Base-by-base conservation (phyloP, 2,888 invertebrate species). In the Scotopteryx bipunctaria region DNA sequence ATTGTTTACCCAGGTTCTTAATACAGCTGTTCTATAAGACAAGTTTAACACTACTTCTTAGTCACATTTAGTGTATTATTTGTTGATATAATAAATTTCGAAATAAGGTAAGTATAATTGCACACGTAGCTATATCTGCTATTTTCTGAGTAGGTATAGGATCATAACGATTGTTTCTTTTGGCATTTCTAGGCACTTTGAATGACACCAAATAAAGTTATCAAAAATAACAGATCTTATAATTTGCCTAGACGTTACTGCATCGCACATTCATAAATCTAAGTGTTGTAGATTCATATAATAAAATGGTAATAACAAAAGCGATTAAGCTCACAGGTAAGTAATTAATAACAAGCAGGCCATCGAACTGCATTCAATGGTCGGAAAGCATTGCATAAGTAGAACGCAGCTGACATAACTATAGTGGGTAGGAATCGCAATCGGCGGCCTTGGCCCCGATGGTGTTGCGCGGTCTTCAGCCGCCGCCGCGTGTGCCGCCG, bases 321-420 rank as follows among this genome's bases (percentile, higher is more conserved):
- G 11, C 32, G 9, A 46, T 42, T 46, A 51, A 8, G 45, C 23
- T 15, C 11, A 31, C 37, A 21, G 8, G 23, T 23, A 23, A n/a
- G 9, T 48, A 38, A 62, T 57, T 62, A 66, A 63, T 63, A 58
- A 45, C 51, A 55, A 66, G 63, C 69, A 68, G 83, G 81, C 79
- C 81, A 79, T 81, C 84, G 81, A 86, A 84, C 83, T 86, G 81
- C 82, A 85, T 81, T 77, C 73, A 79, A 81, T 83, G 73, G 73
- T 63, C 67, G 61, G 76, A 71, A 75, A 76, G 71, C 73, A 73
- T 89, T 89, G 87, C 89, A 86, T 86, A 89, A 90, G 85, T 88
- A 80, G 89, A 86, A 88, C 88, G 83, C 81, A 69, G 74, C 88
- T 89, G 89, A 89, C 89, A 88, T 89, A 89, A 89, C 87, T 77